Evolutionary conservation across 30 jellyfish, hydroid and myxozoan species (phyloP), one percentile per base, ranked within the genome.

Genomic region (Sanderia malayensis): DNA sequence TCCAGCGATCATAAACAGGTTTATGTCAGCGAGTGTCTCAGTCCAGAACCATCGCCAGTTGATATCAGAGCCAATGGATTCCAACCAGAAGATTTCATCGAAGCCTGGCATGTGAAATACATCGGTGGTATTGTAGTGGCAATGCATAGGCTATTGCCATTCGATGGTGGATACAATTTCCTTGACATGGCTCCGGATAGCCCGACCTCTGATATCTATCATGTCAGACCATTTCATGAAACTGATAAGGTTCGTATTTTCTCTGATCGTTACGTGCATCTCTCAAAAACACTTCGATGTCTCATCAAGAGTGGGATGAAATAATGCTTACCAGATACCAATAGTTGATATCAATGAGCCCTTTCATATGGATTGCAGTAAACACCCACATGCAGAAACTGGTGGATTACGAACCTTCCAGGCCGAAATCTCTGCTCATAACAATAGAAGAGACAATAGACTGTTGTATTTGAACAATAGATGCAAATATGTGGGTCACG

Each of bases 211-310:
- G 87, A 84, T 64, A 58, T 83, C 19, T 32, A 77, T 23, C 83
- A 84, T 30, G 70, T 81, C 47, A 77, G 98, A 67, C 80, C 96
- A 8, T 92, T 67, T 73, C 79, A 62, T 30, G 93, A 76, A 0
- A 27, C 73, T 19, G 98, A 92, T 73, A 92, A 84, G 96, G 98
- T n/a, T n/a, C n/a, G n/a, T n/a, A n/a, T n/a, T n/a, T n/a, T n/a
- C n/a, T n/a, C n/a, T n/a, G n/a, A n/a, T n/a, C n/a, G n/a, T n/a
- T n/a, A n/a, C n/a, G n/a, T n/a, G n/a, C n/a, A n/a, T n/a, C n/a
- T n/a, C n/a, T n/a, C n/a, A n/a, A n/a, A n/a, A n/a, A n/a, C n/a
- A n/a, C n/a, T n/a, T n/a, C n/a, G n/a, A n/a, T n/a, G n/a, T n/a
- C n/a, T n/a, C n/a, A n/a, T n/a, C n/a, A n/a, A n/a, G n/a, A n/a